Evolutionary conservation across 2,797 vertebrate genomes (phyloP), one percentile per base, ranked within the genome.

Genomic region (Nannoperca obscura): DNA sequence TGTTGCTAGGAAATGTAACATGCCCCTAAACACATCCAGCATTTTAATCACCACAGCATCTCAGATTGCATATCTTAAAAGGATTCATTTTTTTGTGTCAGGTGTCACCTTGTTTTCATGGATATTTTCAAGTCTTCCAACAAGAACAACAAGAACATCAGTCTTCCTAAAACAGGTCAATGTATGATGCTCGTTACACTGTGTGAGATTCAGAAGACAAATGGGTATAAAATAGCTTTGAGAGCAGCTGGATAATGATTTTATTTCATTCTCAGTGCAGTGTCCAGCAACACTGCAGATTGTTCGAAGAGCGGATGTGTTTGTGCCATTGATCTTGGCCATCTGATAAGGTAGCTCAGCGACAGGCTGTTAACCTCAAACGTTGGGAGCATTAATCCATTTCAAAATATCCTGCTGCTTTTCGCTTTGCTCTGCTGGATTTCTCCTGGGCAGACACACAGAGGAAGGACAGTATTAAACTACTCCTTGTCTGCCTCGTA

Each of bases 351-450:
- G 84, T 84, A 74, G 86, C 84, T 75, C 71, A 82, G 91, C 85
- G 92, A 94, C 93, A 92, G 91, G 84, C 93, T 93, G 92, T 95
- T 95, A 94, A 94, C 93, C 94, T 92, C 88, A 86, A 80, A 91
- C 80, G 79, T 80, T 57, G 77, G 82, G 86, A 82, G 85, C 90
- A 91, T 94, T 91, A 92, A 94, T 94, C 89, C 90, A 80, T 92
- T 87, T 88, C 89, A 85, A 84, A 89, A 75, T 87, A 69, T 86
- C 78, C 84, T n/a, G 77, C 70, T 88, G 86, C 79, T 82, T 82
- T 77, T 80, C 59, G 50, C 82, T 76, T 76, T 62, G 66, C 83
- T 83, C 80, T 71, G 82, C 82, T 86, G 73, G 49, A 76, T 87
- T 74, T 75, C 81, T 85, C 69, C 73, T 34, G 71, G 82, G 52